Evolutionary conservation across 2,113 vertebrate species (phyloP), one percentile per base, ranked within the genome.

Genomic region (Larimichthys polyactis): DNA sequence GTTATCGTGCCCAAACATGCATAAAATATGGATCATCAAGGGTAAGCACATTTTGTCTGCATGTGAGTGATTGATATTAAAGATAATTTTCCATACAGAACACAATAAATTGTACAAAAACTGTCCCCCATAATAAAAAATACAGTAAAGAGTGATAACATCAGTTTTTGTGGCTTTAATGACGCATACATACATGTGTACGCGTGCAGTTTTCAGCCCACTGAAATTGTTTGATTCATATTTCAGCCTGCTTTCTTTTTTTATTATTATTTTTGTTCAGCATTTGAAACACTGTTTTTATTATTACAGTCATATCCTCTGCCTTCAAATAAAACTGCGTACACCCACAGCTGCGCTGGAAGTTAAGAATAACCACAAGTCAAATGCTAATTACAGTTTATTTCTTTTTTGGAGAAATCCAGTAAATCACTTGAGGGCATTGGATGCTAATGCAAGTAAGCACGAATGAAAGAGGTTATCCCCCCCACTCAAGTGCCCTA

Each of bases 371-470:
- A 27, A 72, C 72, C 16, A 55, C 55, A 36, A 87, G 63, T 75
- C 67, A 89, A 74, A 91, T 87, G 80, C 64, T 78, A 90, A 92
- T 79, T 17, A 49, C 29, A 55, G 16, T 77, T 78, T 32, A 86
- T 73, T 75, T 65, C 77, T 82, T 77, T 9, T 40, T n/a, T 27
- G 27, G 55, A 78, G 40, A 83, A 87, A 71, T 66, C 73, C 55
- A 79, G 48, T 84, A 68, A 85, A 87, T 73, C 68, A 86, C 77
- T 75, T 11, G 24, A 40, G 43, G 58, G 54, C 62, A 69, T 92
- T 67, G 69, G 65, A 94, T 94, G 92, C 85, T 85, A 94, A 94
- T 90, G 83, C 14, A 0, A 83, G 74, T 81, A 75, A 78, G 60
- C 17, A 78, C 27, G 43, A 88, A 83, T 71, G 11, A 89, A 90